Conservation (phyloP, 2,888 invertebrate species). For the Tolmerus cingulatus region DNA sequence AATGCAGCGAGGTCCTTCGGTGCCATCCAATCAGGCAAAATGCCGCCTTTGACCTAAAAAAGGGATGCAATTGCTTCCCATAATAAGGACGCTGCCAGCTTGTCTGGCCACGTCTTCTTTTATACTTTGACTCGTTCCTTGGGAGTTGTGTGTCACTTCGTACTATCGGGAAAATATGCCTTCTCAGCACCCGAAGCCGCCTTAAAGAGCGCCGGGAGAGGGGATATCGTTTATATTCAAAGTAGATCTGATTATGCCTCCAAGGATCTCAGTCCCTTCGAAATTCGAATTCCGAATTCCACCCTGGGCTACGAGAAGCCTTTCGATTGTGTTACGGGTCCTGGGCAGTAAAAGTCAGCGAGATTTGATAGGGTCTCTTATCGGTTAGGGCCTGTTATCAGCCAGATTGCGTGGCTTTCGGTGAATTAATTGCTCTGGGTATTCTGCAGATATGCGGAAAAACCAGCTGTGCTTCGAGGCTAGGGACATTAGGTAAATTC, state of each 20-base stretch:
- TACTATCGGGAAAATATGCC: background rate
- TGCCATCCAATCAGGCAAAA: conserved; percentile 1
- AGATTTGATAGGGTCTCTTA: background rate
- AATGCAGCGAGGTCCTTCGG: background rate
- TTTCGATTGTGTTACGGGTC: background rate
- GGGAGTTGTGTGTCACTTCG: background rate
- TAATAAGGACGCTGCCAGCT: background rate
- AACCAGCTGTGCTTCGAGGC: background rate
- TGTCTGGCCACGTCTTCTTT: conserved; percentile 6
- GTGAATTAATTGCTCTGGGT: background rate
- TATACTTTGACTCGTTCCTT: background rate
- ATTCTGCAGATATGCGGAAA: background rate
- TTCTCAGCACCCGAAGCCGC: background rate
- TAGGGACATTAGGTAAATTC: background rate
- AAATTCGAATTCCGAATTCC: no score
- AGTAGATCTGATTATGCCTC: background rate
- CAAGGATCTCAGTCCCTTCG: background rate
- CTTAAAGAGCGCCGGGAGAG: background rate
- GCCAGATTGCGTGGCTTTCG: background rate
- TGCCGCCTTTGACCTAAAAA: background rate
- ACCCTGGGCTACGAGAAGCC: background rate
- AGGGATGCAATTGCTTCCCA: background rate
- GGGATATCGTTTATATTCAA: background rate
- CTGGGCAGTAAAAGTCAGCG: background rate
- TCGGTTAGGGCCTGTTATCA: background rate